phyloP scores from a whole-genome alignment of 2,797 vertebrate genomes.

The Capromys pilorides region DNA sequence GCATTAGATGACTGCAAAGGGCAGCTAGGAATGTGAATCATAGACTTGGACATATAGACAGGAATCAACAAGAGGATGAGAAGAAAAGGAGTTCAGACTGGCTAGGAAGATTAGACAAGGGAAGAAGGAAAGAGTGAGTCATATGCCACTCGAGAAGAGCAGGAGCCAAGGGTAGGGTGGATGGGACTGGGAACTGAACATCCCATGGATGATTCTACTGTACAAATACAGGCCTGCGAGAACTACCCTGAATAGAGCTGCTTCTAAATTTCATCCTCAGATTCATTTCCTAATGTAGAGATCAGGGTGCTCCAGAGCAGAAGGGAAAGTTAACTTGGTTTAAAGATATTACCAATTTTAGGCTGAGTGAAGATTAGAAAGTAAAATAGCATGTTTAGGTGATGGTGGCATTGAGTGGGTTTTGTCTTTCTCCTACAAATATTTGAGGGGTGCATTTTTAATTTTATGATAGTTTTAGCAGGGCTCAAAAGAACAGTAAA shows the following conservation, averaged over 20 bases:
- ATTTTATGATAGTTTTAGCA: slow-evolving; percentile 6
- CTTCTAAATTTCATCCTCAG: not conserved
- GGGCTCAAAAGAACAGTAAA: not conserved
- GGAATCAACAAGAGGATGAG: not conserved
- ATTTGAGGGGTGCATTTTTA: not conserved
- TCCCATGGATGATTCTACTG: not conserved
- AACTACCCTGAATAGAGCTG: not conserved
- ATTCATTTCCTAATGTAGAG: not conserved
- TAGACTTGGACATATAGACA: not conserved
- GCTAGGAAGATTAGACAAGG: not conserved
- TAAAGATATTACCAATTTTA: not conserved
- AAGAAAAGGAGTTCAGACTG: not conserved
- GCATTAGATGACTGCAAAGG: not conserved
- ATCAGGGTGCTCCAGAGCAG: not conserved
- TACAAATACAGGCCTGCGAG: not conserved
- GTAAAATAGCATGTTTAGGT: not conserved
- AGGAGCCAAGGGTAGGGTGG: not conserved
- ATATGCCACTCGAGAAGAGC: not conserved
- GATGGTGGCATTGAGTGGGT: not conserved
- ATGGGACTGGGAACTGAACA: not conserved
- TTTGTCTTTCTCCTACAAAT: not conserved
- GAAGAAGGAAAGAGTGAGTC: not conserved
- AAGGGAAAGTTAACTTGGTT: not conserved
- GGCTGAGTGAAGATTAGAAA: slow-evolving; percentile 3
- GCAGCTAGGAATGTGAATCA: not conserved